Evolutionary conservation across 2,113 vertebrate species (phyloP).

Genomic region (Lophura nycthemera): DNA sequence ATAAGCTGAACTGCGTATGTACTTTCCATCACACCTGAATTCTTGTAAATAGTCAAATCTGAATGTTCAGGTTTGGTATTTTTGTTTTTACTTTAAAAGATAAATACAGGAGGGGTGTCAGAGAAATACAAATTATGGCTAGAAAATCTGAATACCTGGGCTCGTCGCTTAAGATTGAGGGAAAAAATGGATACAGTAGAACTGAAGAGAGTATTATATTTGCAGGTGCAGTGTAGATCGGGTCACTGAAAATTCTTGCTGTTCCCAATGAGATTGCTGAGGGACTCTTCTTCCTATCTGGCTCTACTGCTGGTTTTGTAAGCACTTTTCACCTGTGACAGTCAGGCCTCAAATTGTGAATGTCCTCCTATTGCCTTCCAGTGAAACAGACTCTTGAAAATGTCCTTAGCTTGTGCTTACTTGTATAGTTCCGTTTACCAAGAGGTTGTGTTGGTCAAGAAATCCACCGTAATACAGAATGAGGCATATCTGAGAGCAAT

Average conservation of each 20-base stretch:
- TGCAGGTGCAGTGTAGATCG: constrained; percentile 28
- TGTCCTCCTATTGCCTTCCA: constrained; percentile 62
- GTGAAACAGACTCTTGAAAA: constrained; percentile 58
- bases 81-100: constrained; percentile 31
- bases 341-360: constrained; percentile 54
- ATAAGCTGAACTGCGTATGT: constrained; percentile 48
- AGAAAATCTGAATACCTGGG: neutral
- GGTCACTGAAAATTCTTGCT: constrained; percentile 5
- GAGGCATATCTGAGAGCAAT: constrained; percentile 50
- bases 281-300: constrained; percentile 47
- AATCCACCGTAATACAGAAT: constrained; percentile 19
- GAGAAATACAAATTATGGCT: neutral
- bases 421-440: constrained; percentile 47
- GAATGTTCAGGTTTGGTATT: constrained; percentile 19
- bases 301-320: constrained; percentile 55
- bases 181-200: neutral
- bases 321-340: constrained; percentile 58
- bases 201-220: neutral
- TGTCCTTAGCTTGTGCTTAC: constrained; percentile 34
- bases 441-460: constrained; percentile 45
- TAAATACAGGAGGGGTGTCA: constrained; percentile 8
- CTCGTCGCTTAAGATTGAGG: neutral
- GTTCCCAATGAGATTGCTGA: constrained; percentile 4
- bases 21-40: constrained; percentile 60
- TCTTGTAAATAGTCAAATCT: constrained; percentile 39